A percentile compares a stretch with the other conserved stretches of the same genome.
These are phyloP conservation scores for Euspilapteryx auroguttella DNA, from an alignment of 2,888 invertebrate species.

Conservation along the genomic window DNA sequence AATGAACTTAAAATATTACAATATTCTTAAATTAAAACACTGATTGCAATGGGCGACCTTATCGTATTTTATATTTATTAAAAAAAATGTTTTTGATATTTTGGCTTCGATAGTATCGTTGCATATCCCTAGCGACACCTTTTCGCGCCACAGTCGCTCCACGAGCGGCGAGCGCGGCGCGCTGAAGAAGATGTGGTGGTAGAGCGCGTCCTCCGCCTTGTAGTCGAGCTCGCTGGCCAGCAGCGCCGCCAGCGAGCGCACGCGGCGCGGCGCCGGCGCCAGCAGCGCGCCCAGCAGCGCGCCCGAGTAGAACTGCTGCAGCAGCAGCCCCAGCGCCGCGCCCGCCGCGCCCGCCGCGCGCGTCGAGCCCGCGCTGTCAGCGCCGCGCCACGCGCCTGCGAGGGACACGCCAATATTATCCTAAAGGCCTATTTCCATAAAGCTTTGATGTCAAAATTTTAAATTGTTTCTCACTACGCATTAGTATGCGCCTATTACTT, in stretches of 20 bases:
- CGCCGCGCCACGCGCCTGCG: neutral
- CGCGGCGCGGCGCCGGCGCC: slow-evolving; percentile 6
- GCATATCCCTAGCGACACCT: too few relatives aligned
- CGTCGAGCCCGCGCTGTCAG: neutral
- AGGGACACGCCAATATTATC: neutral
- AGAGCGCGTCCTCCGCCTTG: slow-evolving; percentile 1
- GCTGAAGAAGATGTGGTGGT: slow-evolving; percentile 2
- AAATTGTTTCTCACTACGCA: too few relatives aligned
- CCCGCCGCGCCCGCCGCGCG: slow-evolving; percentile 1
- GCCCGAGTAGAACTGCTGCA: slow-evolving; percentile 13
- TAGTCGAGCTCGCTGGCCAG: slow-evolving; percentile 1
- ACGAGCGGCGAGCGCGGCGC: too few relatives aligned
- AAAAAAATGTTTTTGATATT: too few relatives aligned
- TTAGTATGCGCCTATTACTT: neutral
- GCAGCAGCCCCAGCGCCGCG: slow-evolving; percentile 1
- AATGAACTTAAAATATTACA: too few relatives aligned
- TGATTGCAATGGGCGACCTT: too few relatives aligned
- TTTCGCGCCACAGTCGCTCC: too few relatives aligned
- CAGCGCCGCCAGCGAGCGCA: slow-evolving; percentile 1
- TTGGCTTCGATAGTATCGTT: too few relatives aligned
- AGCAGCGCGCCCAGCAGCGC: slow-evolving; percentile 24
- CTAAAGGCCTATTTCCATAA: neutral
- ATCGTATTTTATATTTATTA: too few relatives aligned
- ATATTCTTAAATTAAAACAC: too few relatives aligned
- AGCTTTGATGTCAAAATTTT: neutral